Conservation (phyloP, 2,888 invertebrate genomes). For the Hydrotaea cyrtoneurina region DNA sequence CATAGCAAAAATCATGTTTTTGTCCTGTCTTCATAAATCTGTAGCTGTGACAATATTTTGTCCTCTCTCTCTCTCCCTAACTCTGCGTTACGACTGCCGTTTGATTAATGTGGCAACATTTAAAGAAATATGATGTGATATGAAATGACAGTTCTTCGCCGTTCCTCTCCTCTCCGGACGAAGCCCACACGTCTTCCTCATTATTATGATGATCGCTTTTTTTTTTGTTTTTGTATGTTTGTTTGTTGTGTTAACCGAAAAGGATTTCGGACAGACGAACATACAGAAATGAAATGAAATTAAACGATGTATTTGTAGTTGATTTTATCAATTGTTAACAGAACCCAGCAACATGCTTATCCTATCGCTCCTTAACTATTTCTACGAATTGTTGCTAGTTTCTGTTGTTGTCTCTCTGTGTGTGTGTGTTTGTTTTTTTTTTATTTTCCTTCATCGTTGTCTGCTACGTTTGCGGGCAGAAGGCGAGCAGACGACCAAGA, state of each 20-base stretch:
- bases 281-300: constrained; percentile 49
- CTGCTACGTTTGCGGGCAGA: constrained; percentile 11
- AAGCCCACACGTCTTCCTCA: no score
- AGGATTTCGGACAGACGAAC: not conserved
- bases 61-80: not conserved
- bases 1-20: not conserved
- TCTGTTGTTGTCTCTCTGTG: no score
- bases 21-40: not conserved
- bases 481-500: constrained; percentile 46
- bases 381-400: constrained; percentile 52
- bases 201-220: not conserved
- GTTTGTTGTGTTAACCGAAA: no score
- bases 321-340: constrained; percentile 64
- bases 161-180: no score
- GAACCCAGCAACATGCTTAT: constrained; percentile 55
- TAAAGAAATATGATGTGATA: constrained; percentile 36
- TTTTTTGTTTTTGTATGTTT: no score
- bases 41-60: constrained; percentile 7
- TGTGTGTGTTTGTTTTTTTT: not conserved
- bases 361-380: constrained; percentile 62
- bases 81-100: not conserved
- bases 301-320: constrained; percentile 61
- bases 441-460: not conserved
- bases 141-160: constrained; percentile 28
- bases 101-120: constrained; percentile 17